Evolutionary conservation across 2,888 invertebrate genomes (phyloP).

Genomic region (Trichogramma evanescens): DNA sequence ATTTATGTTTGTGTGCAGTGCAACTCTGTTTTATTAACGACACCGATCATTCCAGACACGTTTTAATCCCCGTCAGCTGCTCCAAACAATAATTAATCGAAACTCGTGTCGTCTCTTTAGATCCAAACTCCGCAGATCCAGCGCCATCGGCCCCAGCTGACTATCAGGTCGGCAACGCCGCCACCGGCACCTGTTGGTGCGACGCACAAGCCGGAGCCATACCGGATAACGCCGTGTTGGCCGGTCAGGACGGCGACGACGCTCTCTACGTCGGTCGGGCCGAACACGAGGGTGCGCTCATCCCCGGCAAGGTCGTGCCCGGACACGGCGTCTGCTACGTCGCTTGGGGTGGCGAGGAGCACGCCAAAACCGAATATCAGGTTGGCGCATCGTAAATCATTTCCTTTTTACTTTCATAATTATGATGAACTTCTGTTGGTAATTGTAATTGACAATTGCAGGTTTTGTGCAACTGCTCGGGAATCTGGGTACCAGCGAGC

Average conservation of each 20-base stretch:
- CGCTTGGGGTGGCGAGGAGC: constrained; percentile 71
- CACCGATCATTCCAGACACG: too few relatives aligned
- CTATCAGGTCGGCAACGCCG: constrained; percentile 37
- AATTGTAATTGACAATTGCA: constrained; percentile 18
- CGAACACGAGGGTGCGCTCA: constrained; percentile 62
- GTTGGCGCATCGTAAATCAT: constrained; percentile 39
- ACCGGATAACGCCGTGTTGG: constrained; percentile 68
- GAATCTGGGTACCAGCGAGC: constrained; percentile 54
- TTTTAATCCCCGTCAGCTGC: too few relatives aligned
- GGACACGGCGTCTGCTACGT: constrained; percentile 65
- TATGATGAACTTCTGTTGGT: too few relatives aligned
- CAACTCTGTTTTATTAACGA: background rate
- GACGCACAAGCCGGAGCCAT: constrained; percentile 60
- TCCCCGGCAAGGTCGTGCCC: constrained; percentile 72
- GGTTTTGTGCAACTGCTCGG: constrained; percentile 45
- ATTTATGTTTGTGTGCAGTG: background rate
- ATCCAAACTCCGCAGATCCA: constrained; percentile 13
- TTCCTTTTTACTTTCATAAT: background rate
- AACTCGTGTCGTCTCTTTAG: constrained; percentile 13
- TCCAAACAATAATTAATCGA: too few relatives aligned
- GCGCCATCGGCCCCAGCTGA: constrained; percentile 31
- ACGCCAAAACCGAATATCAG: constrained; percentile 64
- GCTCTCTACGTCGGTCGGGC: constrained; percentile 64
- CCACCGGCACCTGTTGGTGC: constrained; percentile 53
- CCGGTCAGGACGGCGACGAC: constrained; percentile 55